Percentiles rank a stretch among this genome's conserved stretches.
Evolutionary conservation across 2,797 vertebrate genomes (phyloP).

Genomic region (Coregonus suidteri): DNA sequence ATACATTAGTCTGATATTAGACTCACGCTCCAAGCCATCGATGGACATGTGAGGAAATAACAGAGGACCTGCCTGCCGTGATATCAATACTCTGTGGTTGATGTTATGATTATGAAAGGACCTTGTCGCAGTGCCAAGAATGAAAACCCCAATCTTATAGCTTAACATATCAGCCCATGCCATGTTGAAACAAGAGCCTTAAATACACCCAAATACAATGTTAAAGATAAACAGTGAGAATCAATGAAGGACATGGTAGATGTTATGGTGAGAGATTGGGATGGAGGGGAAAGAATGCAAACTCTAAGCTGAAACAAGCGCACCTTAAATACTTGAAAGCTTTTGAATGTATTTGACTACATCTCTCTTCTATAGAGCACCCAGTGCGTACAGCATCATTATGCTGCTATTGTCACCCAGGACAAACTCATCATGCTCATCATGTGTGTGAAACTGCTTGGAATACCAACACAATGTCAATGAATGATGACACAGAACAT

Average conservation of each 20-base stretch:
- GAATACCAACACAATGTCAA: conserved; percentile 53
- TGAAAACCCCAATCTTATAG: conserved; percentile 66
- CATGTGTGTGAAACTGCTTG: conserved; percentile 40
- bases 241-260: conserved; percentile 50
- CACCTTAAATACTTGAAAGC: background rate
- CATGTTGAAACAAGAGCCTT: conserved; percentile 59
- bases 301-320: conserved; percentile 15
- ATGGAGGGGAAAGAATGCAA: conserved; percentile 11
- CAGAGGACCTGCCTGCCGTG: conserved; percentile 64
- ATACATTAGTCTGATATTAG: conserved; percentile 47
- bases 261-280: conserved; percentile 12
- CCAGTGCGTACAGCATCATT: background rate
- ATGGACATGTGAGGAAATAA: conserved; percentile 42
- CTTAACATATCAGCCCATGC: conserved; percentile 61
- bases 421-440: too few species aligned
- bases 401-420: too few species aligned
- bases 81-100: conserved; percentile 52
- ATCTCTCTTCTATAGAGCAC: background rate
- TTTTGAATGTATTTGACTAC: background rate
- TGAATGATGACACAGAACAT: background rate
- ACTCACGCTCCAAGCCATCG: conserved; percentile 60
- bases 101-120: conserved; percentile 67
- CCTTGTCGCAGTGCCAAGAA: conserved; percentile 60
- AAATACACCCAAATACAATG: conserved; percentile 56
- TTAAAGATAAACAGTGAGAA: conserved; percentile 66